phyloP scores from a whole-genome alignment of 2,113 vertebrate genomes.

The Eurystomus gularis region DNA sequence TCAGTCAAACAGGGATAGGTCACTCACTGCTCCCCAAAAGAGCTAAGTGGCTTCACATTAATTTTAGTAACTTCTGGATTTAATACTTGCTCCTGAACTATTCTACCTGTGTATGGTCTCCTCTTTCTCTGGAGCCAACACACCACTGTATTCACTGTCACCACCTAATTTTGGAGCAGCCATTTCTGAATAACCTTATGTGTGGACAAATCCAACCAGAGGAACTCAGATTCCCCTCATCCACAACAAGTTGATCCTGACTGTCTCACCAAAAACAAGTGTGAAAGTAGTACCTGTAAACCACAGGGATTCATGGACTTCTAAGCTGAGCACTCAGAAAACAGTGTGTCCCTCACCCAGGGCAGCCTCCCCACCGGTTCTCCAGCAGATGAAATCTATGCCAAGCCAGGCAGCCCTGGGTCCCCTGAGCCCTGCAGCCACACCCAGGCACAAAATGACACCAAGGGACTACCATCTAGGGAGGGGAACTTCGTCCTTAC shows the following conservation, averaged over 20 bases:
- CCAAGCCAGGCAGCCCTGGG: neutral
- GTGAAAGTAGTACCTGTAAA: neutral
- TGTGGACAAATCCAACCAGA: neutral
- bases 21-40: neutral
- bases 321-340: neutral
- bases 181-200: neutral
- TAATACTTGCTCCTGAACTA: neutral
- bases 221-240: neutral
- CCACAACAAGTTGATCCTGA: neutral
- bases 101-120: neutral
- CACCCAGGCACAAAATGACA: accelerated
- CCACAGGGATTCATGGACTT: neutral
- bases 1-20: neutral
- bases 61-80: neutral
- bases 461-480: accelerated
- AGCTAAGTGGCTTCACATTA: neutral
- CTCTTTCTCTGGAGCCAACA: neutral
- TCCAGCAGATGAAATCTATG: neutral
- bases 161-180: neutral
- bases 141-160: neutral
- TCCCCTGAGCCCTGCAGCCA: neutral
- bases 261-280: neutral
- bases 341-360: accelerated
- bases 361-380: accelerated
- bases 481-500: neutral